Conservation (phyloP, 2,888 invertebrate species). For the Eupithecia vulgata region DNA sequence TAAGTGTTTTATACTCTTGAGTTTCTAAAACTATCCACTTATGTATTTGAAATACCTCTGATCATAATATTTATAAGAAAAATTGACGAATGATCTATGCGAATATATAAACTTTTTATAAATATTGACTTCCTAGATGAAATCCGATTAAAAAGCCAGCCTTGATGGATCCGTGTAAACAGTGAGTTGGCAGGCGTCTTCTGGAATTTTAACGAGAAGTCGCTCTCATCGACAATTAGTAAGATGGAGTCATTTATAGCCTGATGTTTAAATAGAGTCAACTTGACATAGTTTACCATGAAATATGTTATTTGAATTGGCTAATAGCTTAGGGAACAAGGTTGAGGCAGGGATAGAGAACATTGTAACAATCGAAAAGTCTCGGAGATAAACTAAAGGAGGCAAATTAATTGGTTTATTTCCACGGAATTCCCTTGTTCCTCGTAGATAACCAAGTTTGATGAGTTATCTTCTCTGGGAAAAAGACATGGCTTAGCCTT, state of each 20-base stretch:
- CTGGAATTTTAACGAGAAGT: constrained; percentile 67
- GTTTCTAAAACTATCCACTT: neutral
- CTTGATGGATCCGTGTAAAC: constrained; percentile 58
- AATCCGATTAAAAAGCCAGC: constrained; percentile 55
- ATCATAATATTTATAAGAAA: constrained; percentile 10
- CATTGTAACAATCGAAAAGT: constrained; percentile 1
- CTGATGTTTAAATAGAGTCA: constrained; percentile 35
- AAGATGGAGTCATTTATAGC: constrained; percentile 59
- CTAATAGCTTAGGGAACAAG: constrained; percentile 20
- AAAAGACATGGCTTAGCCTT: neutral
- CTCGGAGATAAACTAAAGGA: neutral
- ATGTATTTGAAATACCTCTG: neutral
- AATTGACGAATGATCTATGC: neutral
- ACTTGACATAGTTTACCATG: constrained; percentile 29
- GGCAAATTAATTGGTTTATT: neutral
- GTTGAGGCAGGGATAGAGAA: neutral
- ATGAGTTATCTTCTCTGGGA: constrained; percentile 2
- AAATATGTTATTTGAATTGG: constrained; percentile 27
- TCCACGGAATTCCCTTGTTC: constrained; percentile 8
- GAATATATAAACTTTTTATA: neutral
- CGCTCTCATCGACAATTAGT: constrained; percentile 57
- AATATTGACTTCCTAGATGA: constrained; percentile 49
- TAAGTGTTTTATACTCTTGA: neutral
- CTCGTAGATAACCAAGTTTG: constrained; percentile 2
- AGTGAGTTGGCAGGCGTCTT: constrained; percentile 62